Conservation (phyloP, 1,140 invertebrate species). For the Zaprionus ornatus region DNA sequence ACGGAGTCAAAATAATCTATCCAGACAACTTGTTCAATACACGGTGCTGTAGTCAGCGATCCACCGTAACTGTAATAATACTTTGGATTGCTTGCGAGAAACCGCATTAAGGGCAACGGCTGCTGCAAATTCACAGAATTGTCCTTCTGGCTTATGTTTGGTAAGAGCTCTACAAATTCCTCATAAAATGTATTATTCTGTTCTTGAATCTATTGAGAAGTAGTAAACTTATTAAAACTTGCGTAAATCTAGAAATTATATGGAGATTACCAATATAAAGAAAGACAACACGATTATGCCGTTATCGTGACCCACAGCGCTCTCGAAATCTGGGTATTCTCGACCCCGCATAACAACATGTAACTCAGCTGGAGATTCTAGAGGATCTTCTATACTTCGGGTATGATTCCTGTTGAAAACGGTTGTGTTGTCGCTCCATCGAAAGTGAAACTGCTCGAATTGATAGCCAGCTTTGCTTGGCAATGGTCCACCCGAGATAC, state of each 20-base stretch:
- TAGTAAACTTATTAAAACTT: not conserved
- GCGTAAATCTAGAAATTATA: not conserved
- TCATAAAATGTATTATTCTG: slow-evolving; percentile 85
- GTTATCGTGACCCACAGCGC: slow-evolving; percentile 88
- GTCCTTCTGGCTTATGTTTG: slow-evolving; percentile 85
- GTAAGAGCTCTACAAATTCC: slow-evolving; percentile 85
- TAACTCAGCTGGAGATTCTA: slow-evolving; percentile 89
- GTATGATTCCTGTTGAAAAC: slow-evolving; percentile 86
- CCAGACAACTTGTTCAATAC: slow-evolving; percentile 95
- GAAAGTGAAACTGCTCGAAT: slow-evolving; percentile 91
- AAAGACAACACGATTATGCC: slow-evolving; percentile 93
- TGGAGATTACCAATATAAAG: slow-evolving; percentile 88
- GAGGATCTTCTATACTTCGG: not conserved
- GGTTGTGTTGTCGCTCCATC: slow-evolving; percentile 91
- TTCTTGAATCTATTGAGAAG: not conserved
- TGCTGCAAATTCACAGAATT: slow-evolving; percentile 83
- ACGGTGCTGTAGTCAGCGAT: slow-evolving; percentile 96
- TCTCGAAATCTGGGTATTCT: slow-evolving; percentile 86
- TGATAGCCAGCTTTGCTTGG: slow-evolving; percentile 86
- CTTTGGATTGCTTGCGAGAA: slow-evolving; percentile 85
- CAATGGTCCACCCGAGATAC: slow-evolving; percentile 89
- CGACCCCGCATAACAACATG: slow-evolving; percentile 94
- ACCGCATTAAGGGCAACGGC: slow-evolving; percentile 85
- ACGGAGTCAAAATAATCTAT: slow-evolving; percentile 92
- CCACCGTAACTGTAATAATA: slow-evolving; percentile 93